Base-by-base conservation (phyloP, 2,888 invertebrate genomes). In the Trisateles emortualis region DNA sequence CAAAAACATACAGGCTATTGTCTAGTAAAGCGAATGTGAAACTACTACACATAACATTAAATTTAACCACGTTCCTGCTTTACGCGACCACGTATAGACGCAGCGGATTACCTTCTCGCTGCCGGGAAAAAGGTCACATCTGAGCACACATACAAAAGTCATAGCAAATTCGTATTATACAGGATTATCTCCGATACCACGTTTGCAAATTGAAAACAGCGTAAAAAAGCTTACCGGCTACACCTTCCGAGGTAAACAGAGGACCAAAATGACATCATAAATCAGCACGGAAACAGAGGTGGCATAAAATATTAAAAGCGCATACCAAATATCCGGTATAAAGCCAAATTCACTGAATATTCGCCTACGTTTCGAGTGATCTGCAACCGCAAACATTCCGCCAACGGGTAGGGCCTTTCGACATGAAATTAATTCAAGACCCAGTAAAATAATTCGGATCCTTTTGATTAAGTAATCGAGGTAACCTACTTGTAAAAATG, bases 391-490 rank as follows among this genome's bases (percentile, higher is more conserved):
- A 69, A 61, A 64, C 53, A 69, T 65, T 75, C 56, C 57, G 39
- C 19, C 41, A 35, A 57, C 56, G 59, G 52, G 57, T 49, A 48
- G 32, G 41, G 38, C 41, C 57, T 66, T 68, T 68, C 68, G 41
- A 62, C 59, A 62, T 58, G 29, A 52, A 59, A 71, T 71, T 58
- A 67, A 70, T 73, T 68, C 60, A 62, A 66, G 53, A 64, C 45
- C 38, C 35, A 63, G 40, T 52, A 40, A 68, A 59, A 61, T 26
- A 60, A 53, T 59, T 60, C 36, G 40, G 32, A 63, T 59, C 56
- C 60, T 68, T 57, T 50, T 64, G 57, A 66, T 72, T 65, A 45
- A 58, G 64, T 46, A 74, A 74, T 56, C 52, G 54, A 59, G 66
- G 63, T 63, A 36, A 65, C 64, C 67, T 57, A 61, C 55, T 63